Evolutionary conservation across 2,888 invertebrate genomes (phyloP).

Genomic region (Acanthosoma haemorrhoidale): DNA sequence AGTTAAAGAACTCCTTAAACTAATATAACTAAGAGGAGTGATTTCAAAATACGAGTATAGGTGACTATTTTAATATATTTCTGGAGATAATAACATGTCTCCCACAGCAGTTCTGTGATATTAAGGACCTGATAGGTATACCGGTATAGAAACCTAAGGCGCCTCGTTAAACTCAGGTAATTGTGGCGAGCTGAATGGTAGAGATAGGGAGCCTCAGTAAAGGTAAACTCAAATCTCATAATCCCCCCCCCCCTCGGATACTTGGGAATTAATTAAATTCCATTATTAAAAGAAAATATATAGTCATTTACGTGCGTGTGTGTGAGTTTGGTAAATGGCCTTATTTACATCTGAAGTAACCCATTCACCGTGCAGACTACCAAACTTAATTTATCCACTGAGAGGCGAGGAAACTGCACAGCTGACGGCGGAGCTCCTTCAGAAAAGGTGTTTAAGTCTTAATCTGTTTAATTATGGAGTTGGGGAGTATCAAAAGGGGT

Average conservation of each 20-base stretch:
- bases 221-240: slow-evolving; percentile 11
- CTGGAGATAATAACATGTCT: too few species aligned
- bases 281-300: slow-evolving; percentile 13
- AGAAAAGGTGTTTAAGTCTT: background rate
- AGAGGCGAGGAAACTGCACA: too few species aligned
- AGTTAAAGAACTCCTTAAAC: too few species aligned
- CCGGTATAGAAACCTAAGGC: too few species aligned
- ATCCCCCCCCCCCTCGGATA: background rate
- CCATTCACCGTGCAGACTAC: background rate
- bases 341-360: slow-evolving; percentile 15
- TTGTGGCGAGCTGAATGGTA: background rate
- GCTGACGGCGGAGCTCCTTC: background rate
- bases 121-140: too few species aligned
- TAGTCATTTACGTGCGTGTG: background rate
- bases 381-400: too few species aligned
- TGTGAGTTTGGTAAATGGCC: background rate
- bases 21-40: too few species aligned
- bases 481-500: too few species aligned
- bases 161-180: too few species aligned
- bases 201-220: background rate
- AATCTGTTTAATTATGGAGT: background rate
- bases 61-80: too few species aligned
- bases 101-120: too few species aligned
- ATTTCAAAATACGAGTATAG: too few species aligned
- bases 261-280: slow-evolving; percentile 5